phyloP scores from a whole-genome alignment of 2,113 vertebrate genomes.

The Rhineura floridana region DNA sequence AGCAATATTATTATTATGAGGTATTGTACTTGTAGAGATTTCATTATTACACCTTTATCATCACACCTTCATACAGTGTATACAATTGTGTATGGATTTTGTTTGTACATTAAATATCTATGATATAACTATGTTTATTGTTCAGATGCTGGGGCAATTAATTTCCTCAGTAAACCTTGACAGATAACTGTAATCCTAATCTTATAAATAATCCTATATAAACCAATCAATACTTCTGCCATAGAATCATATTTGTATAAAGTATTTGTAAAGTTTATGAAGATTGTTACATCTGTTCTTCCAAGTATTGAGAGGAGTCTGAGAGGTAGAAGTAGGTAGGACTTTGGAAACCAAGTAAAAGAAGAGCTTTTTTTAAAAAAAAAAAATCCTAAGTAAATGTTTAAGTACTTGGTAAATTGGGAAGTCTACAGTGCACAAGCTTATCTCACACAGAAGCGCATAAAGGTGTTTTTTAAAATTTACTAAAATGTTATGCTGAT shows the following conservation, averaged over 20 bases:
- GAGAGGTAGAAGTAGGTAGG: background rate
- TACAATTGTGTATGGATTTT: constrained; percentile 59
- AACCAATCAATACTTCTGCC: constrained; percentile 36
- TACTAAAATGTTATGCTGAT: constrained; percentile 57
- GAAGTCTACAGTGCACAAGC: constrained; percentile 36
- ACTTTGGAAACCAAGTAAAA: background rate
- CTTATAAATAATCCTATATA: constrained; percentile 24
- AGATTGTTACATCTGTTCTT: background rate
- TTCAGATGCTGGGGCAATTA: constrained; percentile 47
- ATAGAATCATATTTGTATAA: constrained; percentile 17
- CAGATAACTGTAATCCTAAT: constrained; percentile 48
- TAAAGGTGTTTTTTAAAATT: constrained; percentile 39
- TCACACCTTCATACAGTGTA: constrained; percentile 48
- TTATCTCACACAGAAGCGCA: constrained; percentile 48
- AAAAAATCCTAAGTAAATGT: background rate
- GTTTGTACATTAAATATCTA: constrained; percentile 57
- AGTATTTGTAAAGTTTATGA: background rate
- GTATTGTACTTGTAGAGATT: constrained; percentile 49
- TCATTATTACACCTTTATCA: constrained; percentile 19
- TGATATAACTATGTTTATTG: constrained; percentile 66
- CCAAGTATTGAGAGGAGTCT: background rate
- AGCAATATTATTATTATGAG: constrained; percentile 31
- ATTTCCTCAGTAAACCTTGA: constrained; percentile 54
- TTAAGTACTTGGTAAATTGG: background rate
- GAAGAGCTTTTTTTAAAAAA: background rate